These are phyloP conservation scores for Austrofundulus limnaeus DNA, from an alignment of 2,113 vertebrate genomes.

Conservation along the genomic window DNA sequence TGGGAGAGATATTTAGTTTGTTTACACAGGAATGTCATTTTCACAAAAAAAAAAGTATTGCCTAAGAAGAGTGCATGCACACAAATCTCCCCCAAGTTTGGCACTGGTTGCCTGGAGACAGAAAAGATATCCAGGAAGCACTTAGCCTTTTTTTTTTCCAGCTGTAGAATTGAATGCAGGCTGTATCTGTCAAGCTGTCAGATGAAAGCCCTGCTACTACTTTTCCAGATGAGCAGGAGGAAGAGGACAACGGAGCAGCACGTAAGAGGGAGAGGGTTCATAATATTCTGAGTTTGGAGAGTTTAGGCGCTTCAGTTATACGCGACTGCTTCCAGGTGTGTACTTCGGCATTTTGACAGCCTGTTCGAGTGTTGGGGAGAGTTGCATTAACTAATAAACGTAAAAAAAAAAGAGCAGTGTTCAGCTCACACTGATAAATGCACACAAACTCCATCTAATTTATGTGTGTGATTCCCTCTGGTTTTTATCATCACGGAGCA, in stretches of 20 bases:
- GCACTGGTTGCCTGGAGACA: slow-evolving; percentile 1
- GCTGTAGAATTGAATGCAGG: not conserved
- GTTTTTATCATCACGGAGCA: too few species aligned
- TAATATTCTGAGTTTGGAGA: not conserved
- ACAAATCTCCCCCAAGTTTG: not conserved
- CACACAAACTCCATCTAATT: too few species aligned
- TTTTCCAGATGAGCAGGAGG: not conserved
- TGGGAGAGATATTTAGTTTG: not conserved
- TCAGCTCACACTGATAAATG: not conserved
- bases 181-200: not conserved
- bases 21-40: not conserved
- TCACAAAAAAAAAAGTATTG: not conserved
- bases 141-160: not conserved
- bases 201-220: not conserved
- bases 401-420: not conserved
- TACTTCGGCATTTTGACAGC: not conserved
- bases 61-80: not conserved
- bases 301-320: not conserved
- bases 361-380: not conserved
- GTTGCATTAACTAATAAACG: not conserved
- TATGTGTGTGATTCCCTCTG: too few species aligned
- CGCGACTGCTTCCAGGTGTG: too few species aligned
- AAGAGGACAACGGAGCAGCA: not conserved
- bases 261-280: not conserved
- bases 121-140: not conserved